Conservation (phyloP, 2,888 invertebrate species). For the Bimastos eiseni region DNA sequence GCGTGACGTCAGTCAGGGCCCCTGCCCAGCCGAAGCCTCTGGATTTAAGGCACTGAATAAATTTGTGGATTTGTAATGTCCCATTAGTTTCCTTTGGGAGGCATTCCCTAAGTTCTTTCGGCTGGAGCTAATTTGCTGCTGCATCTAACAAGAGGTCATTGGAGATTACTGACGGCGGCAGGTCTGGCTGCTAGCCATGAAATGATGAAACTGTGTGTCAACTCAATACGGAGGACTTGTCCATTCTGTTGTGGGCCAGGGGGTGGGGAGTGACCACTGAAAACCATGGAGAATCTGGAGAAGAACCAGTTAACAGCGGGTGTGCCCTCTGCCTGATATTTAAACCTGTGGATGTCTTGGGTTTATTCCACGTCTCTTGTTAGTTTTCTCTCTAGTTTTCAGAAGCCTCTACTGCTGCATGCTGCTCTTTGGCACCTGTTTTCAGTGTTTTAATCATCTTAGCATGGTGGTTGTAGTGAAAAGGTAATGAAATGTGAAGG, state of each 20-base stretch:
- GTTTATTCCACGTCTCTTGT: neutral
- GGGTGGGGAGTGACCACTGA: neutral
- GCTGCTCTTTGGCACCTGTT: neutral
- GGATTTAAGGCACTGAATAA: neutral
- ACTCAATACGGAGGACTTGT: neutral
- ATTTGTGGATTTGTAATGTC: neutral
- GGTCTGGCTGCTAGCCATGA: neutral
- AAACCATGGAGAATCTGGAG: neutral
- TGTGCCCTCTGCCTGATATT: neutral
- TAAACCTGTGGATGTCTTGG: neutral
- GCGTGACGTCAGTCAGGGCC: neutral
- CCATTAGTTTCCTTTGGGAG: neutral
- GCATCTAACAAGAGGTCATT: neutral
- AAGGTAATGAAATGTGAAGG: too few species aligned
- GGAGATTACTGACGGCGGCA: neutral
- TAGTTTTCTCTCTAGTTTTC: too few species aligned
- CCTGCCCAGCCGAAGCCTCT: neutral
- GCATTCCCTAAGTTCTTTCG: neutral
- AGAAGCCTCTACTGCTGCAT: too few species aligned
- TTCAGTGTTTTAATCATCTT: too few species aligned
- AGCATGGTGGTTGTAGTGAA: neutral
- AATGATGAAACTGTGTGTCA: neutral
- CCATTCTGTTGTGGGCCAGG: neutral
- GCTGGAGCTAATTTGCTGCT: neutral
- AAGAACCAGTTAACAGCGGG: neutral